Evolutionary conservation across 64 coral and sea anemone genomes (phyloP).

Genomic region (Hydrozoanthus tunicans): DNA sequence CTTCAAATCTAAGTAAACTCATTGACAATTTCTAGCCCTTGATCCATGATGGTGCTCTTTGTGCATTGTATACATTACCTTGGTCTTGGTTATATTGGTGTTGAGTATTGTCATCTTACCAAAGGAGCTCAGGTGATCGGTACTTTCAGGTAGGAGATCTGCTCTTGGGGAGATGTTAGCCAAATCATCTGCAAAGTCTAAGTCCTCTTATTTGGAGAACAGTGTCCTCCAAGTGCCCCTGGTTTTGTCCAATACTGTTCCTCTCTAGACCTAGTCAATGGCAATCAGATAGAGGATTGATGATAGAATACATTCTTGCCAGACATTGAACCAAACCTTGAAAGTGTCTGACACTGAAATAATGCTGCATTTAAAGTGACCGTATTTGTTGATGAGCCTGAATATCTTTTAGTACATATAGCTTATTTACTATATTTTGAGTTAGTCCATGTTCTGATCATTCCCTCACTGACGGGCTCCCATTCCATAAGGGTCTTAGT

Average conservation of each 20-base stretch:
- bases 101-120: background rate
- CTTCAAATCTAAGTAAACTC: constrained; percentile 13
- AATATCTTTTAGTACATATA: no score
- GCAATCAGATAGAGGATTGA: background rate
- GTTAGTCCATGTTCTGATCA: background rate
- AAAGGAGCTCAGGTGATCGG: background rate
- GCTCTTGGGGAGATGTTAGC: background rate
- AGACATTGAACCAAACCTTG: background rate
- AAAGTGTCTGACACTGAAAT: background rate
- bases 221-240: constrained; percentile 8
- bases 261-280: background rate
- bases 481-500: background rate
- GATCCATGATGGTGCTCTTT: background rate
- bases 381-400: no score
- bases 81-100: background rate
- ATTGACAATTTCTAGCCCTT: constrained; percentile 12
- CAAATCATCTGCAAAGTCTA: constrained; percentile 33
- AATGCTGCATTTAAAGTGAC: no score
- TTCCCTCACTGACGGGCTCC: background rate
- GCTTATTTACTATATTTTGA: no score
- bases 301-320: background rate
- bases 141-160: background rate
- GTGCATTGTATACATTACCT: background rate
- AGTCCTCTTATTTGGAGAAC: background rate
- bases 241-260: background rate